Evolutionary conservation across 2,888 invertebrate genomes (phyloP).

Genomic region (Perithous albicinctus): DNA sequence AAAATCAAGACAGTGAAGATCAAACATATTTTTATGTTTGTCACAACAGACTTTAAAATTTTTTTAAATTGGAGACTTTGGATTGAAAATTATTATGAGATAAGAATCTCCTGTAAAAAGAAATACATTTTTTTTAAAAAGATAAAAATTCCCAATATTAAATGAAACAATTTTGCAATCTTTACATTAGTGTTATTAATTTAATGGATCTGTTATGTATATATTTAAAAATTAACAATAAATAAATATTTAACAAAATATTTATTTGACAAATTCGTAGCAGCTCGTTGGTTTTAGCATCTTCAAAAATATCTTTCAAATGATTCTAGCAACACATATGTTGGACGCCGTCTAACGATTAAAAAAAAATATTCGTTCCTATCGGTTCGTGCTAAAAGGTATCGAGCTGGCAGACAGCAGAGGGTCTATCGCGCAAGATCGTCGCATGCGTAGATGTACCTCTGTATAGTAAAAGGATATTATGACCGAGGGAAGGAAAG

Average conservation of each 20-base stretch:
- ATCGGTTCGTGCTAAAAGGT: background rate
- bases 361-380: background rate
- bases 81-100: background rate
- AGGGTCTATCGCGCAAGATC: background rate
- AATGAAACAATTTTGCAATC: too few relatives aligned
- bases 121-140: background rate
- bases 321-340: too few relatives aligned
- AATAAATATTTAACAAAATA: too few relatives aligned
- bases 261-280: too few relatives aligned
- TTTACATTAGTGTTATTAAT: too few relatives aligned
- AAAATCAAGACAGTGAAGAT: background rate
- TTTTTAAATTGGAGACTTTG: background rate
- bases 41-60: too few relatives aligned
- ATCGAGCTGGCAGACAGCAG: background rate
- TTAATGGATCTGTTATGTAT: too few relatives aligned
- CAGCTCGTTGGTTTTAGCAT: too few relatives aligned
- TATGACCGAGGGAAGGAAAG: slow-evolving; percentile 45
- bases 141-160: background rate
- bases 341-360: too few relatives aligned
- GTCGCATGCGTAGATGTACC: background rate
- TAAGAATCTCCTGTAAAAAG: background rate
- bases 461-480: slow-evolving; percentile 36
- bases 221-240: too few relatives aligned
- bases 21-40: background rate
- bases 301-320: too few relatives aligned